Evolutionary conservation across 2,888 invertebrate genomes (phyloP).

Genomic region (Xanthorhoe spadicearia): DNA sequence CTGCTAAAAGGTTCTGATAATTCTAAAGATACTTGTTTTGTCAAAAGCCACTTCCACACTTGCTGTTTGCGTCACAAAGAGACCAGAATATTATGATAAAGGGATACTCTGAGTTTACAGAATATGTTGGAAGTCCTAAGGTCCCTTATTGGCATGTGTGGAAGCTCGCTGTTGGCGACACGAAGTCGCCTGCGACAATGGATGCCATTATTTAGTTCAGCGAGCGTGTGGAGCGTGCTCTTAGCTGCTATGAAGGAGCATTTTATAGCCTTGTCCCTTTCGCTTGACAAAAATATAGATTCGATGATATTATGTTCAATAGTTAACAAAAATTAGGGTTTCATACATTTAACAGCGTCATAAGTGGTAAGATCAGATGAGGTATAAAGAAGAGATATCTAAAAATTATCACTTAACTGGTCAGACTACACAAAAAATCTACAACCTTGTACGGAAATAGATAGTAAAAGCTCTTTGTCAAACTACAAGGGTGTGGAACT

Average conservation of each 20-base stretch:
- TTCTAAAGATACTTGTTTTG: constrained; percentile 37
- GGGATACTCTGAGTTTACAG: background rate
- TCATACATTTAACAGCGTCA: no score
- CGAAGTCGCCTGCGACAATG: constrained; percentile 45
- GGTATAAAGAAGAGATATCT: no score
- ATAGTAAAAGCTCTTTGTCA: no score
- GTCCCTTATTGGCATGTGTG: constrained; percentile 2
- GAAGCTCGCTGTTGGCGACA: constrained; percentile 54
- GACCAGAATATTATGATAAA: background rate
- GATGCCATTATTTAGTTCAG: constrained; percentile 21
- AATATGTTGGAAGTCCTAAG: background rate
- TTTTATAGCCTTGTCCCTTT: constrained; percentile 1
- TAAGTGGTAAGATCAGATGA: no score
- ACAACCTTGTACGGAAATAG: no score
- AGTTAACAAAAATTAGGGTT: no score
- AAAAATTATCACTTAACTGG: no score
- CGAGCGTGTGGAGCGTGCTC: constrained; percentile 15
- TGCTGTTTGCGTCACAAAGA: background rate
- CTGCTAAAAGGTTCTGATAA: constrained; percentile 39
- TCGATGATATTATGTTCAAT: background rate
- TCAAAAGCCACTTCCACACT: constrained; percentile 29
- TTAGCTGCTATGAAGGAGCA: constrained; percentile 21
- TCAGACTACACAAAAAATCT: no score
- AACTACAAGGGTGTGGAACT: no score
- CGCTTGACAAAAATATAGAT: background rate